These are phyloP conservation scores for Epizoanthus rinbou DNA, from an alignment of 92 coral and sea anemone species.

Conservation along the genomic window DNA sequence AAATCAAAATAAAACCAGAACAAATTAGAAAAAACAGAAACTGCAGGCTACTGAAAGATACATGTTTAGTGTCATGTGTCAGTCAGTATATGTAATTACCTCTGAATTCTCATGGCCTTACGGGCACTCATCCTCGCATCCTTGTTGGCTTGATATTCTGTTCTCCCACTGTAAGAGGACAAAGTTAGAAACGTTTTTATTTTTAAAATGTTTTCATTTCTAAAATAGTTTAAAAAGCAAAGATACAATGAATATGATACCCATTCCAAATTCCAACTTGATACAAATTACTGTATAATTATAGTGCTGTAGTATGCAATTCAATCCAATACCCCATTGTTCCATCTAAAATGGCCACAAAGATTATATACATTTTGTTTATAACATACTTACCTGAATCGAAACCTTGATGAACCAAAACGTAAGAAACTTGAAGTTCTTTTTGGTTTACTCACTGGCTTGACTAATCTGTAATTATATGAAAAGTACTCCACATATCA, in stretches of 20 bases:
- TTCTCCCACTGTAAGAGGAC: constrained; percentile 81
- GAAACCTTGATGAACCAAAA: constrained; percentile 82
- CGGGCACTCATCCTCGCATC: constrained; percentile 92
- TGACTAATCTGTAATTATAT: constrained; percentile 65
- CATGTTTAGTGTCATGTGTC: neutral
- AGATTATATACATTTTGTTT: neutral
- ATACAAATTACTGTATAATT: neutral
- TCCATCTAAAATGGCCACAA: neutral
- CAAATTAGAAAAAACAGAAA: too few relatives aligned
- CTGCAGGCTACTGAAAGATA: too few relatives aligned
- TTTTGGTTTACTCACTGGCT: constrained; percentile 74
- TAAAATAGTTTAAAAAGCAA: constrained; percentile 2
- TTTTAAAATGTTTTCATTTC: neutral
- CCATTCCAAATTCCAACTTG: neutral
- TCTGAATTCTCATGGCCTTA: constrained; percentile 85
- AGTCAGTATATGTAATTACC: constrained; percentile 51
- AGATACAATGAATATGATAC: too few relatives aligned
- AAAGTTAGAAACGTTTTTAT: neutral
- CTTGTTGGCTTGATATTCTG: constrained; percentile 89
- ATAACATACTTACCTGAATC: constrained; percentile 78
- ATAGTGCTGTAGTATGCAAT: too few relatives aligned
- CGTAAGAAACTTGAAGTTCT: constrained; percentile 86
- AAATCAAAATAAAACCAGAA: too few relatives aligned
- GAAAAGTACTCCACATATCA: neutral
- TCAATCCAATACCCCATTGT: neutral